Conservation (phyloP, 2,113 vertebrate genomes). For the Gymnorhina tibicen region DNA sequence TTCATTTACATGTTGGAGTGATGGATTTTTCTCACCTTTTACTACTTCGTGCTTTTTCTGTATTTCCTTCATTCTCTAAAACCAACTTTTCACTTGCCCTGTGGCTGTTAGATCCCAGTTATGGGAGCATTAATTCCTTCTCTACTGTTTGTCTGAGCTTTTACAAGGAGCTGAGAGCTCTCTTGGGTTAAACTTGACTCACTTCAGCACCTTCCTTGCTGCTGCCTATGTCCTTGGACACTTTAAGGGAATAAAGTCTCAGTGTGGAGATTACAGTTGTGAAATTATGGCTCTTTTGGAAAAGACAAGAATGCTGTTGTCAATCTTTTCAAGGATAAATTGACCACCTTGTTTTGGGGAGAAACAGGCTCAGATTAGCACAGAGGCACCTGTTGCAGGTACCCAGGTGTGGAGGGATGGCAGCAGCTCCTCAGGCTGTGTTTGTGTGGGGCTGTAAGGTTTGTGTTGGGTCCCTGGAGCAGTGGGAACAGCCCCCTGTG, state of each 20-base stretch:
- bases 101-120: not conserved
- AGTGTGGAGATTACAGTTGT: fast-evolving
- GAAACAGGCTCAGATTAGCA: not conserved
- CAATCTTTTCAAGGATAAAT: not conserved
- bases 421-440: not conserved
- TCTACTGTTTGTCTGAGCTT: not conserved
- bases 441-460: fast-evolving
- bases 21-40: not conserved
- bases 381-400: not conserved
- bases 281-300: not conserved
- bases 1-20: not conserved
- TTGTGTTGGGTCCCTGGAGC: not conserved
- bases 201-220: not conserved
- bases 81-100: not conserved
- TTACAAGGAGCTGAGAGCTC: not conserved
- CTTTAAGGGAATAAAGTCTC: not conserved
- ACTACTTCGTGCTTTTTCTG: not conserved
- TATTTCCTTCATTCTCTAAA: not conserved
- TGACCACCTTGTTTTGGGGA: not conserved
- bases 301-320: not conserved
- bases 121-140: not conserved
- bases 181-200: not conserved
- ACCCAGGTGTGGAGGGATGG: fast-evolving
- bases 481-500: not conserved
- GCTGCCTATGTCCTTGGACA: not conserved